Percentiles rank a stretch among this genome's conserved stretches.
phyloP scores from a whole-genome alignment of 1,140 invertebrate species.

The Psix sp. region DNA sequence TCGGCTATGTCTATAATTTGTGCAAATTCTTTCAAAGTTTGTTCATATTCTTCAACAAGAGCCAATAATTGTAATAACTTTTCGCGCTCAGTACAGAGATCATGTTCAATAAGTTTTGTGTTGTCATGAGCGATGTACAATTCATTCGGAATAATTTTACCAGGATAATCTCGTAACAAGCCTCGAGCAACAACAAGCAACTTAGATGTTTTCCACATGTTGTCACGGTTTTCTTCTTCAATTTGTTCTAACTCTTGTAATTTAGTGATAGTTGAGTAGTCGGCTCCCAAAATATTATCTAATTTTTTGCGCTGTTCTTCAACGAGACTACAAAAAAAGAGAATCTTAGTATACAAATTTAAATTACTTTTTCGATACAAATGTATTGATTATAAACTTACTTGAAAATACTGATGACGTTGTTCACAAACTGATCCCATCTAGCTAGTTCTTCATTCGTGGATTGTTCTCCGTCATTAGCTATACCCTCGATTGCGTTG shows the following conservation, averaged over 20 bases:
- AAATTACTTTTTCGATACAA: not conserved
- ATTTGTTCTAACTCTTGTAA: conserved; percentile 82
- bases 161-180: conserved; percentile 81
- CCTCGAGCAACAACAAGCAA: conserved; percentile 77
- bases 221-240: conserved; percentile 79
- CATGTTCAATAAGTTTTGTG: conserved; percentile 82
- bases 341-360: conserved; percentile 4
- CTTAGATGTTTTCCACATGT: conserved; percentile 76
- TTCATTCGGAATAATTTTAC: conserved; percentile 81
- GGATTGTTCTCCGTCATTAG: conserved; percentile 78
- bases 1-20: conserved; percentile 90
- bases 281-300: conserved; percentile 79
- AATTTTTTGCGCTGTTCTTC: conserved; percentile 78
- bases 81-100: conserved; percentile 83
- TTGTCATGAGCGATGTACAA: conserved; percentile 81
- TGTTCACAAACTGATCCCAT: conserved; percentile 84
- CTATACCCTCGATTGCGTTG: conserved; percentile 75
- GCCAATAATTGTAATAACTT: conserved; percentile 84
- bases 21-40: conserved; percentile 89
- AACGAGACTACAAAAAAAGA: conserved; percentile 68
- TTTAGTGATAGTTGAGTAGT: conserved; percentile 80
- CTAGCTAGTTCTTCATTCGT: conserved; percentile 80
- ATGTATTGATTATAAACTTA: conserved; percentile 41
- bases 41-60: conserved; percentile 89
- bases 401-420: conserved; percentile 77